Evolutionary conservation across 2,797 vertebrate species (phyloP), one percentile per base, ranked within the genome.

Genomic region (Lepilemur ruficaudatus): DNA sequence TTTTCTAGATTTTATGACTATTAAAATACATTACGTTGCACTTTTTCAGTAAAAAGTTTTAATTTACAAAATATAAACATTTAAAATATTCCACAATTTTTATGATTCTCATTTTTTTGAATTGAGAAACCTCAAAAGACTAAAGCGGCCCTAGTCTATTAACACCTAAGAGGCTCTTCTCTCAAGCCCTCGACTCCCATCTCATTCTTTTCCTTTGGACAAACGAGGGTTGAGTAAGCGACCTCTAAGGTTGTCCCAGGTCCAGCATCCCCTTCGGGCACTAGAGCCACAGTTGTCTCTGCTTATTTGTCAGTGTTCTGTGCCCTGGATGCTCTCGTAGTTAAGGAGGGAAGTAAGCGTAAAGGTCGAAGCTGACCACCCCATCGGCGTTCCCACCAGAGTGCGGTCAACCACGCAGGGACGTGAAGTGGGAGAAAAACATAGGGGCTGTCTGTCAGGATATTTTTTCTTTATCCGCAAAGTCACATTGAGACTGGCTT

Each of bases 321-420:
- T 17, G 9, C 48, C 48, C 89, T 30, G 5, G 43, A 23, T 18
- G 25, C 17, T 70, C 5, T 0, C 48, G 59, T 7, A 50, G 25
- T 15, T 32, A 72, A 48, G 52, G 61, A 55, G 20, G 23, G 22
- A 59, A 46, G 15, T 5, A 83, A 55, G 22, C 9, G 8, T 7
- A 4, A 57, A 32, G 65, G 30, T 55, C 48, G 69, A 43, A 6
- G 86, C 89, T 13, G 38, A 61, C 70, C 18, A 2, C 17, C 9
- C 7, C 38, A 4, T 2, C 2, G 18, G 15, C 4, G 2, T 4
- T 18, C 12, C 55, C 46, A 20, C 55, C 4, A 4, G 1, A 7
- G 28, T 17, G 2, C 7, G 48, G 5, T 41, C 41, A 90, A 20
- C 22, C 9, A 50, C 50, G 7, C 0, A 57, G 12, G 38, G 13